Evolutionary conservation across 2,888 invertebrate species (phyloP).

Genomic region (Halocaridina rubra): DNA sequence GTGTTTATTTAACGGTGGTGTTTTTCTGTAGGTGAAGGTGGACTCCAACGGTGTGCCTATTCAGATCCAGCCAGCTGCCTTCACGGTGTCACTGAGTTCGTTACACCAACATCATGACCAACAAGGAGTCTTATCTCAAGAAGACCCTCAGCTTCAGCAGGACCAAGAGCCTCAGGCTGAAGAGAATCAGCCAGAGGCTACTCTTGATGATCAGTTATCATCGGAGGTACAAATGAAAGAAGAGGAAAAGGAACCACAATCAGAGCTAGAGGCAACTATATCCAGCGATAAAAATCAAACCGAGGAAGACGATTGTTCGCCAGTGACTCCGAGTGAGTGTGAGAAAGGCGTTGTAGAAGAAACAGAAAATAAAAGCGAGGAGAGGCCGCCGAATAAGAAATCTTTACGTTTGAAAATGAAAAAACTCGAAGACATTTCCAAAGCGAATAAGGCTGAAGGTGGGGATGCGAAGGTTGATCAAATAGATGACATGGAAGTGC

Average conservation of each 20-base stretch:
- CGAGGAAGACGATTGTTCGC: not conserved
- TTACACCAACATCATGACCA: constrained; percentile 40
- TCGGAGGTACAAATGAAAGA: no score
- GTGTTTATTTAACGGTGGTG: no score
- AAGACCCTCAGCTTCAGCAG: not conserved
- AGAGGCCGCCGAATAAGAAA: not conserved
- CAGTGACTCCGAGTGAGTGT: not conserved
- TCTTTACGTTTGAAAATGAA: not conserved
- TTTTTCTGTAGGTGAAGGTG: constrained; percentile 53
- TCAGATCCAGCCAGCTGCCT: constrained; percentile 60
- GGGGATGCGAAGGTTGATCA: not conserved
- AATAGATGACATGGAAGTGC: not conserved
- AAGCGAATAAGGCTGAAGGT: not conserved
- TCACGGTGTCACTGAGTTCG: constrained; percentile 52
- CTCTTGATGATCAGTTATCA: no score
- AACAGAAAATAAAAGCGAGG: not conserved
- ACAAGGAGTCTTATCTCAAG: not conserved
- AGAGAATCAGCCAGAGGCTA: not conserved
- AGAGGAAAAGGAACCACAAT: no score
- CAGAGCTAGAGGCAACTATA: not conserved
- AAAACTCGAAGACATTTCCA: not conserved
- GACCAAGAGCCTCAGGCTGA: not conserved
- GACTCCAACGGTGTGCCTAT: constrained; percentile 60
- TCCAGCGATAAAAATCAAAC: not conserved
- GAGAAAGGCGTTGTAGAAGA: not conserved